Conservation (phyloP, 2,888 invertebrate species). For the Nemapogon koenigi region DNA sequence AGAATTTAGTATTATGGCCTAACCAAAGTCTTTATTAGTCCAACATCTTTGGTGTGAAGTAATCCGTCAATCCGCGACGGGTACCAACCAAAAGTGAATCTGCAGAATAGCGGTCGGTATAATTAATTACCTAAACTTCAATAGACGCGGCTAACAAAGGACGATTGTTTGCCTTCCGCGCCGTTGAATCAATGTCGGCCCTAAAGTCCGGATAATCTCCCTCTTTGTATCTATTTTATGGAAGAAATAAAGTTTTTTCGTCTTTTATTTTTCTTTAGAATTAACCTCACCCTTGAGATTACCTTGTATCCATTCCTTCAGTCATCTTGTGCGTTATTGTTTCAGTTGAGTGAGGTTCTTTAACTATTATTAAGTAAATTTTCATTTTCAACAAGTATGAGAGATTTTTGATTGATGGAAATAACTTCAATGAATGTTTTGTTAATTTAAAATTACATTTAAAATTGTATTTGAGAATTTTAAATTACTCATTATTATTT, state of each 20-base stretch:
- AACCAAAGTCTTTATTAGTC: constrained; percentile 6
- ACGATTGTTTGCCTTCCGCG: constrained; percentile 53
- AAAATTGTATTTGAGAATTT: too few species aligned
- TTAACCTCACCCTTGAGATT: constrained; percentile 27
- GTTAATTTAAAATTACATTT: too few species aligned
- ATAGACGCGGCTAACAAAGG: constrained; percentile 51
- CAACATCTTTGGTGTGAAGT: background rate
- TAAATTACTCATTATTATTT: too few species aligned
- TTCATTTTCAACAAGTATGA: too few species aligned
- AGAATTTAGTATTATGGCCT: too few species aligned
- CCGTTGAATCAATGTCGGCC: constrained; percentile 49
- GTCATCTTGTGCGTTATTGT: constrained; percentile 11
- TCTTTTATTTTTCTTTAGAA: constrained; percentile 30
- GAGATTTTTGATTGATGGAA: too few species aligned
- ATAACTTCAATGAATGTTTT: too few species aligned
- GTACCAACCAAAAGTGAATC: constrained; percentile 30
- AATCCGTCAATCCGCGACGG: constrained; percentile 6
- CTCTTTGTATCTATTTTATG: constrained; percentile 50
- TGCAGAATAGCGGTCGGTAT: constrained; percentile 45
- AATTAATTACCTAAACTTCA: constrained; percentile 57
- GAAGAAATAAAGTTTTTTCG: constrained; percentile 51
- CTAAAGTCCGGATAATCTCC: constrained; percentile 53
- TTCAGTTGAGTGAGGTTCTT: background rate
- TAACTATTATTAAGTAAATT: background rate
- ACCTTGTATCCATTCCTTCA: constrained; percentile 22